Evolutionary conservation across 2,888 invertebrate genomes (phyloP).

Genomic region (Synanthedon andrenaeformis): DNA sequence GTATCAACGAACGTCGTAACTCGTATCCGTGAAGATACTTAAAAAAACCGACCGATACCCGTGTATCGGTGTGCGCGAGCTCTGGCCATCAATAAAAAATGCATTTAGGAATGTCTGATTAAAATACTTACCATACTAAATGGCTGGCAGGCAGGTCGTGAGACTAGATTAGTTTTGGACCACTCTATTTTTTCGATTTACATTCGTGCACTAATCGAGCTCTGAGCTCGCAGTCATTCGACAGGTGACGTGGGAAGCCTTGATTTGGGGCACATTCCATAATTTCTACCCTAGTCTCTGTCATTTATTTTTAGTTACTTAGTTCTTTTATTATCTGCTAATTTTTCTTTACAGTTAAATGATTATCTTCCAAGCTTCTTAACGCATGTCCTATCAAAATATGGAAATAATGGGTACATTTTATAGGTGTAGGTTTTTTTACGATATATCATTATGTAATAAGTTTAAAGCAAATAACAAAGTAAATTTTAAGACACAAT

Average conservation of each 20-base stretch:
- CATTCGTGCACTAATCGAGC: constrained; percentile 33
- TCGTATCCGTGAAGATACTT: constrained; percentile 27
- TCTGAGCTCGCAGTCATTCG: constrained; percentile 19
- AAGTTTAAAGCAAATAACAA: too few species aligned
- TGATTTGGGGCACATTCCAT: too few species aligned
- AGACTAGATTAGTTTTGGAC: constrained; percentile 54
- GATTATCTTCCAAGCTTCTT: too few species aligned
- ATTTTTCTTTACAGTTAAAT: too few species aligned
- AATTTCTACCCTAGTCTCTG: too few species aligned
- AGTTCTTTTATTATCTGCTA: too few species aligned
- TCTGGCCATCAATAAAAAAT: constrained; percentile 35
- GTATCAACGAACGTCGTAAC: constrained; percentile 16
- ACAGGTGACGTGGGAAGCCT: constrained; percentile 16
- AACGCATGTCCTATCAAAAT: too few species aligned
- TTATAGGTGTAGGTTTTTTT: too few species aligned
- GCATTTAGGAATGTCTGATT: constrained; percentile 58
- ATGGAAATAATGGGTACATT: too few species aligned
- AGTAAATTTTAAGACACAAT: too few species aligned
- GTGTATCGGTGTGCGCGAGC: constrained; percentile 9
- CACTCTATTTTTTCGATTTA: constrained; percentile 41
- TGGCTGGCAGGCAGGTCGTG: constrained; percentile 36
- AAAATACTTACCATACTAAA: constrained; percentile 40
- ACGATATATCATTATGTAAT: too few species aligned
- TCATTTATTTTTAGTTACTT: too few species aligned
- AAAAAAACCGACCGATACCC: constrained; percentile 20